Evolutionary conservation across 1,140 invertebrate species (phyloP), one percentile per base, ranked within the genome.

Genomic region (Euschistus heros): DNA sequence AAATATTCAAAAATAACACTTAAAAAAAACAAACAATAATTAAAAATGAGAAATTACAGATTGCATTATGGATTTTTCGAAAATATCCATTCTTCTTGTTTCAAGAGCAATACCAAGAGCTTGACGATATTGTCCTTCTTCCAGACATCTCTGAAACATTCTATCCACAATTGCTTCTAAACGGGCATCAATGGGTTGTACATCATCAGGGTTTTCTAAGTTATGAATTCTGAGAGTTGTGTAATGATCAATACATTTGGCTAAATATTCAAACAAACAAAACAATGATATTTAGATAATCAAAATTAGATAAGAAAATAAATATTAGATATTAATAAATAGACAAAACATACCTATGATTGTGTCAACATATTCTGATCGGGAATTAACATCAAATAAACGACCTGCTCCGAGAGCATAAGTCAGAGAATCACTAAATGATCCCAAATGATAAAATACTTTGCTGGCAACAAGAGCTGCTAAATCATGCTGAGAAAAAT

Each of bases 381-480:
- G 82, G 47, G 88, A 86, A 75, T 93, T 94, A 0, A 98, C 91
- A 79, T 98, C 91, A 76, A 98, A 97, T 0, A 97, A 78, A 71
- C 91, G 84, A 57, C 92, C 92, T 72, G 96, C 92, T 62, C 92
- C 90, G 15, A 98, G 79, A 42, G 96, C 94, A 80, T 94, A 97
- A 33, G 89, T 92, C 64, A 98, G 74, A 0, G 95, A 94, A 77
- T 98, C 93, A 75, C 96, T 91, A 79, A 95, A 98, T 6, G 92
- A 91, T 30, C 94, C 94, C 60, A 99, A 80, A 77, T 99, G 94
- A 77, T 97, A 98, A 74, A 98, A 98, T 6, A 98, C 94, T 80
- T 99, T 99, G 69, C 95, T 98, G 7, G 94, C 95, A 26, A 99
- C 93, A 68, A 99, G 82, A 27, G 96, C 95, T 61, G 97, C 97